These are phyloP conservation scores for Rattus norvegicus DNA, from an alignment of 2,113 vertebrate species.

Conservation along the genomic window DNA sequence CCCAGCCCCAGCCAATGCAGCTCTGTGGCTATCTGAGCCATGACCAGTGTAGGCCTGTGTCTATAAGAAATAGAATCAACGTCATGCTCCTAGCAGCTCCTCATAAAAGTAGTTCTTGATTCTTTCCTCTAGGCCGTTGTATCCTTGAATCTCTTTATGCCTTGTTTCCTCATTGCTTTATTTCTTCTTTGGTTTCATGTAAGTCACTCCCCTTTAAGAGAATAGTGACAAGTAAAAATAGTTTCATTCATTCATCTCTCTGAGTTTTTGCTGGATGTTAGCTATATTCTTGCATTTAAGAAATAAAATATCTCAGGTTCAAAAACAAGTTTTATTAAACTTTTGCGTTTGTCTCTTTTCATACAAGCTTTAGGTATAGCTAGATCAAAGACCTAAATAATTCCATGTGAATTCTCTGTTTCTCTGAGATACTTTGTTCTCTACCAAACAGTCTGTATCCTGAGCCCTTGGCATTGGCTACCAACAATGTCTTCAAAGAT, in stretches of 20 bases:
- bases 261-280: not conserved
- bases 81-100: not conserved
- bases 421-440: not conserved
- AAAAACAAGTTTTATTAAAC: not conserved
- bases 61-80: not conserved
- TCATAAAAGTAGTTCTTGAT: not conserved
- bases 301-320: not conserved
- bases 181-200: constrained; percentile 16
- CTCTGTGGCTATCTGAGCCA: not conserved
- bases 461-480: not conserved
- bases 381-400: not conserved
- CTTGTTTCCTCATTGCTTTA: not conserved
- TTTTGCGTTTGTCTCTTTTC: not conserved
- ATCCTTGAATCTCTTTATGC: not conserved
- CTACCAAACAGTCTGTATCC: not conserved
- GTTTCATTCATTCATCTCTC: not conserved
- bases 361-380: not conserved
- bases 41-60: not conserved
- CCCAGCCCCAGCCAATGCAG: too few relatives aligned
- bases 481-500: not conserved
- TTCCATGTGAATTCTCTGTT: not conserved
- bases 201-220: not conserved
- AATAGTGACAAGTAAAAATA: constrained; percentile 28
- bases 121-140: not conserved
- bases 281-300: not conserved